Conservation (phyloP, 2,888 invertebrate genomes). For the Philereme vetulata region DNA sequence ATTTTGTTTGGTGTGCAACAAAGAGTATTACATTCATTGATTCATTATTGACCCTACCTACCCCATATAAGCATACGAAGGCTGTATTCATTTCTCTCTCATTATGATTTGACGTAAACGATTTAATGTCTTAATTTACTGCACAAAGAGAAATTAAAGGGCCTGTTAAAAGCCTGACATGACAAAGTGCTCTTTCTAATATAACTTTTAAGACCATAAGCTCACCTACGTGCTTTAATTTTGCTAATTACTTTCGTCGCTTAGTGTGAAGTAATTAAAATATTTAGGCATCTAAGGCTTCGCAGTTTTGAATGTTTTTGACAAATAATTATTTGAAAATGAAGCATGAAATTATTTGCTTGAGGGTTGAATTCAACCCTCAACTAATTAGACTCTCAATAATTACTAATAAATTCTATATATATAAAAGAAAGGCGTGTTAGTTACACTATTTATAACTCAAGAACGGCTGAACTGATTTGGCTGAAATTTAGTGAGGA, state of each 20-base stretch:
- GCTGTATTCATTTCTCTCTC: conserved; percentile 59
- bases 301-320: conserved; percentile 37
- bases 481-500: too few relatives aligned
- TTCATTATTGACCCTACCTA: background rate
- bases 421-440: too few relatives aligned
- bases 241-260: conserved; percentile 68
- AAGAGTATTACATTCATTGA: too few relatives aligned
- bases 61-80: conserved; percentile 30
- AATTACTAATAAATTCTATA: too few relatives aligned
- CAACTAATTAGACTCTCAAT: too few relatives aligned
- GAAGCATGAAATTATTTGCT: conserved; percentile 33
- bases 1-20: too few relatives aligned
- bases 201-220: conserved; percentile 76
- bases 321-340: conserved; percentile 44
- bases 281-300: conserved; percentile 36
- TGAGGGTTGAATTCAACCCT: conserved; percentile 37
- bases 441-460: too few relatives aligned
- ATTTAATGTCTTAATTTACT: conserved; percentile 81
- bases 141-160: conserved; percentile 80
- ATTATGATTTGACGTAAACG: conserved; percentile 73
- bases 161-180: conserved; percentile 80
- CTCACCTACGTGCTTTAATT: conserved; percentile 71
- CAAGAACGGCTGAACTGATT: too few relatives aligned
- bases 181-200: conserved; percentile 79
- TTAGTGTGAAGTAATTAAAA: conserved; percentile 59